These are phyloP conservation scores for Amblyteles armatorius DNA, from an alignment of 2,888 invertebrate genomes.

Conservation along the genomic window DNA sequence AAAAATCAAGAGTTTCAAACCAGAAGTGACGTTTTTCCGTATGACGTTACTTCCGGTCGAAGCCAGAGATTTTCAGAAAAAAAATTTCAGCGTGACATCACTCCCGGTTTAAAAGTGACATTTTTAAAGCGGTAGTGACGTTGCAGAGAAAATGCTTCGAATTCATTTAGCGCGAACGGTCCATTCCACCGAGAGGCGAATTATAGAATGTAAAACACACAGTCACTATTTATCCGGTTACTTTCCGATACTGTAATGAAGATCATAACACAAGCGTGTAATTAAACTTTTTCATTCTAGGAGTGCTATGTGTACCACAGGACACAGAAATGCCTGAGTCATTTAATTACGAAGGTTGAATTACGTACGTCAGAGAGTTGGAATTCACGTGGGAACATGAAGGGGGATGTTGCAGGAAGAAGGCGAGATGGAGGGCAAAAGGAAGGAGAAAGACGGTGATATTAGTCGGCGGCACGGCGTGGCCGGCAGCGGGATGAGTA, in stretches of 20 bases:
- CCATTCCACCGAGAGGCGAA: not conserved
- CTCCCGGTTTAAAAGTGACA: no score
- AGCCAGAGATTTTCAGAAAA: no score
- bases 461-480: conserved; percentile 69
- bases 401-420: conserved; percentile 58
- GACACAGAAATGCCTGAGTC: conserved; percentile 55
- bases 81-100: no score
- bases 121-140: no score
- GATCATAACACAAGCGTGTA: conserved; percentile 4
- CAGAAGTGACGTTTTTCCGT: no score
- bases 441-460: conserved; percentile 65
- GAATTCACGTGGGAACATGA: conserved; percentile 69
- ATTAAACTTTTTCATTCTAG: conserved; percentile 3
- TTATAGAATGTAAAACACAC: not conserved
- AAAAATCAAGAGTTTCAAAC: no score
- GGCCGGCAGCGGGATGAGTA: conserved; percentile 74
- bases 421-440: conserved; percentile 32
- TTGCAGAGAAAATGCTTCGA: no score
- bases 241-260: conserved; percentile 2
- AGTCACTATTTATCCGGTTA: not conserved
- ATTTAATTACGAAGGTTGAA: conserved; percentile 66
- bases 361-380: conserved; percentile 56
- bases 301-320: conserved; percentile 9
- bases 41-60: no score
- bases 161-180: not conserved